Evolutionary conservation across 1,140 invertebrate genomes (phyloP).

Genomic region (Zeugodacus cucurbitae): DNA sequence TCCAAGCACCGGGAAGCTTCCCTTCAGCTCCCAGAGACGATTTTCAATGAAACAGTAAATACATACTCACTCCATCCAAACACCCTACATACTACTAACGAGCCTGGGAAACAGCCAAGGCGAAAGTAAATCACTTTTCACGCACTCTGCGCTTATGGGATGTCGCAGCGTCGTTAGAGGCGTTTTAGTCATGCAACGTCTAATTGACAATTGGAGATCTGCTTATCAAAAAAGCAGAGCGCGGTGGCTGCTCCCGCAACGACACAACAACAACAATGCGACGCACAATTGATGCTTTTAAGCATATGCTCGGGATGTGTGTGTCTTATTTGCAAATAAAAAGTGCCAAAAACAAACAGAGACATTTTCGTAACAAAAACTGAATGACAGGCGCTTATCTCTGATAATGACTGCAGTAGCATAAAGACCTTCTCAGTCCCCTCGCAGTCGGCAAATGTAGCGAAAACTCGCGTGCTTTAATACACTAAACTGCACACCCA

Average conservation of each 20-base stretch:
- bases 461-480: not conserved
- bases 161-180: not conserved
- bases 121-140: not conserved
- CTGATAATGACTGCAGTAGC: not conserved
- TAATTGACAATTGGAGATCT: constrained; percentile 1
- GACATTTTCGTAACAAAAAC: not conserved
- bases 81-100: too few species aligned
- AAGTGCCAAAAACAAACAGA: constrained; percentile 10
- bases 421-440: not conserved
- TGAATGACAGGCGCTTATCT: not conserved
- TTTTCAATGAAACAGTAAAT: too few species aligned
- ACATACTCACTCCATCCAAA: too few species aligned
- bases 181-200: not conserved
- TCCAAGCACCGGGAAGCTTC: too few species aligned
- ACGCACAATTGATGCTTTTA: not conserved
- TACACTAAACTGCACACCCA: not conserved
- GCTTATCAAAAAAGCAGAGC: not conserved
- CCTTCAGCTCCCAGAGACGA: too few species aligned
- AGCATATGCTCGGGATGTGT: not conserved
- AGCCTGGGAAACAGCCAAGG: too few species aligned
- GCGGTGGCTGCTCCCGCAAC: not conserved
- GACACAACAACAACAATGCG: not conserved
- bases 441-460: not conserved
- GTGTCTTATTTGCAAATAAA: not conserved
- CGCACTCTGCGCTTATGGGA: not conserved